Evolutionary conservation across 2,888 invertebrate species (phyloP), one percentile per base, ranked within the genome.

Genomic region (Prosapia bicincta): DNA sequence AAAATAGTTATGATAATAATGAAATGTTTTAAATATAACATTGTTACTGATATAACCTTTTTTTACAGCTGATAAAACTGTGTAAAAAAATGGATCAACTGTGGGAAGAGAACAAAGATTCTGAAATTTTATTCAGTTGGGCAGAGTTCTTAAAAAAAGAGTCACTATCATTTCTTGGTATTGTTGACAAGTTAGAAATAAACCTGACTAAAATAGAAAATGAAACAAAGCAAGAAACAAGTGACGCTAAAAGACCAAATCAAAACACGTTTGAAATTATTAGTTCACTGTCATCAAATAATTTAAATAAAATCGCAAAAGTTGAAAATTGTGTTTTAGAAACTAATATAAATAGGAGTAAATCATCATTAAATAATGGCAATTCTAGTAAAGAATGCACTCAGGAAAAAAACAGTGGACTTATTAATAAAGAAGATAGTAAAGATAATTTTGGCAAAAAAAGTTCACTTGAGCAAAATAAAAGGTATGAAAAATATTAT

Each of bases 41-140:
- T n/a, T n/a, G n/a, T n/a, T n/a, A n/a, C n/a, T n/a, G n/a, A n/a
- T n/a, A n/a, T n/a, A n/a, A n/a, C n/a, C n/a, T 54, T 20, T 54
- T 54, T 54, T 54, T 54, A 10, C 54, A 54, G 54, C 20, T 54
- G 20, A 10, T 20, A 20, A 54, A 54, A 54, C 54, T 54, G 20
- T 54, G 54, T 20, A 13, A n/a, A 30, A 30, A 86, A 78, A 82
- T 90, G 69, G 88, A 89, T 79, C 79, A 83, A n/a, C 80, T 89
- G 0, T 89, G 89, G 89, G 83, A 84, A 65, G 86, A 86, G 72
- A 87, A 86, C 79, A 80, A 83, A 77, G 86, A 86, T 1, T 83
- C 84, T 78, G 88, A 87, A 30, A 84, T 89, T 38, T 82, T 90
- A 6, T 89, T 85, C 80, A 82, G 83, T 15, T 90, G 89, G 89